phyloP scores from a whole-genome alignment of 2,113 vertebrate genomes.

The Mastomys natalensis region DNA sequence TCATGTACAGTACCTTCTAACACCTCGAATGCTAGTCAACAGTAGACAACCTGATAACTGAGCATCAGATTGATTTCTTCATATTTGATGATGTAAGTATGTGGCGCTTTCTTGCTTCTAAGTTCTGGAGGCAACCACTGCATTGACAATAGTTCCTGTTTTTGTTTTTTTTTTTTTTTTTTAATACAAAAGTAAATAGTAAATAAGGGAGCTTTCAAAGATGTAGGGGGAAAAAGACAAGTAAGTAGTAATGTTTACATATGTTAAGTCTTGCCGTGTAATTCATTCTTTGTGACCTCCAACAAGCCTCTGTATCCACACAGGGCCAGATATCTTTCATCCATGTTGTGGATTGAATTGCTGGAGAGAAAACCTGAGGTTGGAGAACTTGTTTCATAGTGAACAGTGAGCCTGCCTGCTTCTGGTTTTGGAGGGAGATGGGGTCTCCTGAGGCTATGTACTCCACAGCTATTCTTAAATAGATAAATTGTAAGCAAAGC shows the following conservation, averaged over 20 bases:
- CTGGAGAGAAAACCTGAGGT: not conserved
- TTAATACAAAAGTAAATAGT: conserved; percentile 4
- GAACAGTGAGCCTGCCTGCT: not conserved
- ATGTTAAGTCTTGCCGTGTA: not conserved
- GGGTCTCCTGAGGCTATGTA: too few species aligned
- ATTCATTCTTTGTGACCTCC: not conserved
- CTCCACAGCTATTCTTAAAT: not conserved
- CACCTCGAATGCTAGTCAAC: not conserved
- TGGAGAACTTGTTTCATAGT: not conserved
- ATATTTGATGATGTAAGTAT: not conserved
- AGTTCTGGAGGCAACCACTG: not conserved
- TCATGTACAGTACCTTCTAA: not conserved
- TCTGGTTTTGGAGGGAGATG: not conserved
- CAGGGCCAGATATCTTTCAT: too few species aligned
- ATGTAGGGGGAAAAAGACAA: not conserved
- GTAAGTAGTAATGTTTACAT: not conserved
- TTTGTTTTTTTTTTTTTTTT: not conserved
- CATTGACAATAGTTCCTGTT: not conserved
- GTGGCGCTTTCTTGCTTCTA: not conserved
- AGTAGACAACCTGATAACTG: not conserved
- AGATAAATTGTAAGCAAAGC: not conserved
- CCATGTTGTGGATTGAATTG: not conserved
- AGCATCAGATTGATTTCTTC: not conserved
- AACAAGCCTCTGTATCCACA: not conserved
- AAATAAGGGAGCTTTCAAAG: not conserved